A percentile compares a stretch with the other conserved stretches of the same genome.
Conservation (phyloP, 2,113 vertebrate genomes). For the Lucifuga dentata region DNA sequence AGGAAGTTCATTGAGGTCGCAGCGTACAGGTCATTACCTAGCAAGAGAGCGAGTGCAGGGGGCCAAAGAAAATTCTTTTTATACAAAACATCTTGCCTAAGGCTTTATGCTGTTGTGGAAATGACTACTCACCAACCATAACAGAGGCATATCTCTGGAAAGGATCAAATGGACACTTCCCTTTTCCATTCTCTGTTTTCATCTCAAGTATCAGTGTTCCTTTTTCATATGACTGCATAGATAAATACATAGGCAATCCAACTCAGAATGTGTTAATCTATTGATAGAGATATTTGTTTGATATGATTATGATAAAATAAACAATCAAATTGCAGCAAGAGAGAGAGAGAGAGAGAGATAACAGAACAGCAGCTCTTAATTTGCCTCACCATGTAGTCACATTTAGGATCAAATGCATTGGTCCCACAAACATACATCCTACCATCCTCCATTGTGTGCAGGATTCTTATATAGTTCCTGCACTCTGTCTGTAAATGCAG, state of each 20-base stretch:
- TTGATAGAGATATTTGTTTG: not conserved
- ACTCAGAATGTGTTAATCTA: not conserved
- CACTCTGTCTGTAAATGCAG: constrained; percentile 77
- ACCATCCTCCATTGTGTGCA: constrained; percentile 76
- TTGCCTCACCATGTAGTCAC: constrained; percentile 82
- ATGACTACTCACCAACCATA: constrained; percentile 79
- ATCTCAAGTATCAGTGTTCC: constrained; percentile 70
- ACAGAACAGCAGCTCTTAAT: not conserved
- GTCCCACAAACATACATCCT: constrained; percentile 85
- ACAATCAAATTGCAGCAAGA: too few relatives aligned
- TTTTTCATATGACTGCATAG: constrained; percentile 69
- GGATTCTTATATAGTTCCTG: constrained; percentile 83
- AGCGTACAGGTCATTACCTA: constrained; percentile 83
- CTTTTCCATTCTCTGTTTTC: constrained; percentile 77
- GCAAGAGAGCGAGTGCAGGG: not conserved
- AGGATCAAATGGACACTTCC: constrained; percentile 85
- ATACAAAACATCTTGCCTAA: not conserved
- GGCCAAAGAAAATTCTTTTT: not conserved
- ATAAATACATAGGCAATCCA: not conserved
- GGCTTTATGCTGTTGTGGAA: not conserved
- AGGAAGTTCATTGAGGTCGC: constrained; percentile 88
- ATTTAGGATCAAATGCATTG: constrained; percentile 83
- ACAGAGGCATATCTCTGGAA: constrained; percentile 77
- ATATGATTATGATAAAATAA: not conserved
- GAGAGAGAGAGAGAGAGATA: too few relatives aligned